A percentile compares a stretch with the other conserved stretches of the same genome.
Conservation (phyloP, 2,888 invertebrate species). For the Lepidocyrtoides sp. region DNA sequence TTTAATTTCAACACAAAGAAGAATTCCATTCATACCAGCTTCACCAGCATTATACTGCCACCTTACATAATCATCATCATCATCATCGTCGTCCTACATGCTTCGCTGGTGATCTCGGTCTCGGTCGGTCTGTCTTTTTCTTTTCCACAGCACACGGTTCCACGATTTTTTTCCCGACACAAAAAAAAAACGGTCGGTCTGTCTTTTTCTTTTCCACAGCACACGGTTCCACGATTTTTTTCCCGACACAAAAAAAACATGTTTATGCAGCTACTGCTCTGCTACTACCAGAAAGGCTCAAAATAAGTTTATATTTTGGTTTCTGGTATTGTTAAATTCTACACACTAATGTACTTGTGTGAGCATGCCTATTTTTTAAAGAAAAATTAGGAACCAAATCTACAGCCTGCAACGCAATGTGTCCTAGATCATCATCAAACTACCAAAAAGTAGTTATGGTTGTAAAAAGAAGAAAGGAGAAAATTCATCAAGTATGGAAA, state of each 20-base stretch:
- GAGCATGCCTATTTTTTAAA: neutral
- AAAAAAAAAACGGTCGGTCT: constrained; percentile 46
- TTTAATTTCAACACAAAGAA: constrained; percentile 10
- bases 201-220: neutral
- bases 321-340: neutral
- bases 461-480: constrained; percentile 11
- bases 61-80: constrained; percentile 3
- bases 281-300: neutral
- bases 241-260: too few species aligned
- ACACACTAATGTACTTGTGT: too few species aligned
- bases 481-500: constrained; percentile 44
- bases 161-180: too few species aligned
- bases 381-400: constrained; percentile 47
- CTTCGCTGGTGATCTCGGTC: constrained; percentile 38
- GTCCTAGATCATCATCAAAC: constrained; percentile 18
- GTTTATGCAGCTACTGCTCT: too few species aligned
- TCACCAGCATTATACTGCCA: neutral
- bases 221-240: constrained; percentile 21
- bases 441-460: constrained; percentile 27
- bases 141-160: constrained; percentile 28
- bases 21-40: constrained; percentile 23
- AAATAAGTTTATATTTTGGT: neutral
- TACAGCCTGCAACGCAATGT: too few species aligned
- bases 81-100: neutral
- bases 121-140: constrained; percentile 19